Base-by-base conservation (phyloP, 1,140 invertebrate genomes). In the Drosophila saltans region DNA sequence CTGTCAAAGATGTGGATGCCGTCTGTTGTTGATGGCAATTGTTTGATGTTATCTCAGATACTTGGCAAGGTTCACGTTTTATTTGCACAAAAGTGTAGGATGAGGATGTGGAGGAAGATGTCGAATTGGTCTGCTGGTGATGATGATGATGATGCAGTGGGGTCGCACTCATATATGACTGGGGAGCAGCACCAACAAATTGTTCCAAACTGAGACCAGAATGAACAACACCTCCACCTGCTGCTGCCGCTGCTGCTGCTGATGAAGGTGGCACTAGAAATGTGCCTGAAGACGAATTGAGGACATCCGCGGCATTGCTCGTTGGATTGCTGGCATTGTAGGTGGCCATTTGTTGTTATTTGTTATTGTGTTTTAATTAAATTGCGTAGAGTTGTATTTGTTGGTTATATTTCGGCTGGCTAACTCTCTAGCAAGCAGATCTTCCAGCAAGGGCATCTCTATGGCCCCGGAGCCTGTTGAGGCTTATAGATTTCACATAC, bases 51-150 rank as follows among this genome's bases (percentile, higher is more conserved):
- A 95, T 94, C 82, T 95, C 94, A 61, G 94, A 94, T 60, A 95
- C 94, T 92, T 95, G 94, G 80, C 94, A 95, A 10, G 94, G 94
- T 85, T 95, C 94, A 45, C 94, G 93, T 83, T 95, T 95, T 7
- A 95, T 93, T 72, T 93, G 92, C 36, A 93, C 81, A 68, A 92
- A 92, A n/a, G 91, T 92, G 62, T 92, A 91, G 21, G 45, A 52
- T 52, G 45, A 52, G 8, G 45, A 52, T 2, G 45, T 52, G 45
- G 45, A 52, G 24, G 80, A 82, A 3, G 84, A 86, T 28, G 90
- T 90, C 3, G 89, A 92, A 64, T 86, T 90, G 26, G 90, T 90
- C 66, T 88, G 89, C 72, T 90, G 84, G 33, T 82, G 89, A 61
- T 82, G 86, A 21, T 75, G 85, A 39, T 84, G 84, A 28, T 55